Evolutionary conservation across 2,888 invertebrate species (phyloP), one percentile per base, ranked within the genome.

Genomic region (Melinaea marsaeus): DNA sequence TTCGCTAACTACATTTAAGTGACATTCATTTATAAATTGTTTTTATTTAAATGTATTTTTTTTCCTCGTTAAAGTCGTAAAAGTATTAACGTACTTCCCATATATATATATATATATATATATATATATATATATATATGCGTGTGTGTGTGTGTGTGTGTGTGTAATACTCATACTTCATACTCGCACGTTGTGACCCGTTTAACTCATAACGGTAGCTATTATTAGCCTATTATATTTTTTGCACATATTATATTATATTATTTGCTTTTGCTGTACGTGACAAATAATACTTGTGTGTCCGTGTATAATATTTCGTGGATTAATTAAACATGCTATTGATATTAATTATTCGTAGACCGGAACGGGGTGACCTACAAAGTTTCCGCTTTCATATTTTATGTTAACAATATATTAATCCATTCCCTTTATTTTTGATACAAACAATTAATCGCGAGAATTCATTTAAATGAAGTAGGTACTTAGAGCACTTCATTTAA

Each of bases 251-350:
- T 22, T 22, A 22, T 60, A 62, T 55, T 61, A 74, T 68, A 66
- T 72, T 76, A 72, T 72, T 66, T 85, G 84, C 86, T 85, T 83
- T 84, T 80, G 79, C 79, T 85, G 85, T 77, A 78, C 69, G 47
- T 59, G 56, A 65, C 65, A 62, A 59, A 56, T 65, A 58, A 48
- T 56, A 56, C 71, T 71, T 65, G 64, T 62, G 62, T 70, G 70
- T 64, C 72, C 68, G 67, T 66, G 65, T 63, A 35, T 55, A 48
- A 57, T 61, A 58, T 55, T 45, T 35, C 57, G 58, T 56, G 57
- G 45, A 45, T 33, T 35, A 45, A 57, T 35, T 37, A 60, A 45
- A 55, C 35, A 46, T 46, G 22, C 13, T 58, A 55, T 35, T 57
- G 45, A 34, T 47, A 33, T 58, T 11, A 57, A 9, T n/a, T 45